These are phyloP conservation scores for Acanthochromis polyacanthus DNA, from an alignment of 2,113 vertebrate genomes.

Conservation along the genomic window DNA sequence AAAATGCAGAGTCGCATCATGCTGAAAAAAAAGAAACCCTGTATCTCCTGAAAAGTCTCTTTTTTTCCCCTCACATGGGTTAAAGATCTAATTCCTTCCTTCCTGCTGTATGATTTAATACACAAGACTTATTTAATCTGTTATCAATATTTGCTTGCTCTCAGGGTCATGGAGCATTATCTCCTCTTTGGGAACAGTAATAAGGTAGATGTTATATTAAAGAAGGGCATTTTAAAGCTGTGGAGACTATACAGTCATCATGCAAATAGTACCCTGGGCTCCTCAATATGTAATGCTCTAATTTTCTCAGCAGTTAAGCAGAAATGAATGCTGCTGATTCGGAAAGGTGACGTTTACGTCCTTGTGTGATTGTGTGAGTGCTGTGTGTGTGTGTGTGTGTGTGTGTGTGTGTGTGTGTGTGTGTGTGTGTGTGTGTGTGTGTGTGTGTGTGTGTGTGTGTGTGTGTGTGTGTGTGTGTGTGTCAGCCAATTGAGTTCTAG, in stretches of 20 bases:
- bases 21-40: neutral
- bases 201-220: constrained; percentile 25
- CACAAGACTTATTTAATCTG: neutral
- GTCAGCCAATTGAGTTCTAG: constrained; percentile 33
- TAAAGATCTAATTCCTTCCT: neutral
- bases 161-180: neutral
- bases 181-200: constrained; percentile 24
- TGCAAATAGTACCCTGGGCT: constrained; percentile 18
- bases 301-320: constrained; percentile 48
- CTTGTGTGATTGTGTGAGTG: constrained; percentile 4
- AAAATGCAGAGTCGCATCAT: neutral
- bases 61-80: neutral
- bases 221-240: constrained; percentile 14
- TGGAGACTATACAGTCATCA: constrained; percentile 2
- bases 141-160: constrained; percentile 27
- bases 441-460: constrained; percentile 4
- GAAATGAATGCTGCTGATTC: constrained; percentile 56
- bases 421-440: constrained; percentile 5
- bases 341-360: constrained; percentile 27
- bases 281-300: constrained; percentile 29
- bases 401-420: constrained; percentile 2
- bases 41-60: neutral
- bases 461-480: constrained; percentile 5
- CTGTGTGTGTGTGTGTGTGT: no score
- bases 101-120: constrained; percentile 7